Conservation (phyloP, 2,113 vertebrate genomes). For the Tetrax tetrax region DNA sequence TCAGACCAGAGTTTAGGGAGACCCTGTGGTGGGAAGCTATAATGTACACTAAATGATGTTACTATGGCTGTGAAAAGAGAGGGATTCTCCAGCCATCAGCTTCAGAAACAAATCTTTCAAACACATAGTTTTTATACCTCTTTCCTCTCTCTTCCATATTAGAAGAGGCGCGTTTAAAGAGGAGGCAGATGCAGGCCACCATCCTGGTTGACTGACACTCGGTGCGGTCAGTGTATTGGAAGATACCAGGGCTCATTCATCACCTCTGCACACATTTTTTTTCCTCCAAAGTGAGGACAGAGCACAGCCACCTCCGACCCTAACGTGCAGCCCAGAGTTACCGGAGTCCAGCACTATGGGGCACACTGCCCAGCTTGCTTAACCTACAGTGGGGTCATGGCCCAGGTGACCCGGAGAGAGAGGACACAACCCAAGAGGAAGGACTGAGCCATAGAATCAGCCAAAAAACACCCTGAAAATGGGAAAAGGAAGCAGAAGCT, state of each 20-base stretch:
- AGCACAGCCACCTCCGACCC: not conserved
- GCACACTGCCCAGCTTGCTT: not conserved
- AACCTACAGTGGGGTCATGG: fast-evolving
- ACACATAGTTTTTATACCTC: not conserved
- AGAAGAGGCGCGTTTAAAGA: not conserved
- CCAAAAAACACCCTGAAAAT: not conserved
- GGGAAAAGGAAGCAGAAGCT: not conserved
- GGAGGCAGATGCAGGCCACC: not conserved
- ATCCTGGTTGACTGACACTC: not conserved
- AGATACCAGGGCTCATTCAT: not conserved
- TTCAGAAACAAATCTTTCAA: not conserved
- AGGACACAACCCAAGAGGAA: not conserved
- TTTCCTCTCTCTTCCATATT: not conserved
- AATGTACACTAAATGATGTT: not conserved
- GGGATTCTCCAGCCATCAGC: not conserved
- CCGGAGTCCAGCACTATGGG: fast-evolving
- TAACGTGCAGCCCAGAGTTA: not conserved
- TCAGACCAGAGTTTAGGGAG: not conserved
- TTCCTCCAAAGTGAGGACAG: not conserved
- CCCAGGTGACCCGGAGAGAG: not conserved
- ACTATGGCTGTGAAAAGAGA: not conserved
- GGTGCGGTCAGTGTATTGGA: not conserved
- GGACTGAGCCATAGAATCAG: not conserved
- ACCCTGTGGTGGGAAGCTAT: not conserved
- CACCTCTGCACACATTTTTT: not conserved